phyloP scores from a whole-genome alignment of 2,797 vertebrate genomes.

The Cossypha dichroa region DNA sequence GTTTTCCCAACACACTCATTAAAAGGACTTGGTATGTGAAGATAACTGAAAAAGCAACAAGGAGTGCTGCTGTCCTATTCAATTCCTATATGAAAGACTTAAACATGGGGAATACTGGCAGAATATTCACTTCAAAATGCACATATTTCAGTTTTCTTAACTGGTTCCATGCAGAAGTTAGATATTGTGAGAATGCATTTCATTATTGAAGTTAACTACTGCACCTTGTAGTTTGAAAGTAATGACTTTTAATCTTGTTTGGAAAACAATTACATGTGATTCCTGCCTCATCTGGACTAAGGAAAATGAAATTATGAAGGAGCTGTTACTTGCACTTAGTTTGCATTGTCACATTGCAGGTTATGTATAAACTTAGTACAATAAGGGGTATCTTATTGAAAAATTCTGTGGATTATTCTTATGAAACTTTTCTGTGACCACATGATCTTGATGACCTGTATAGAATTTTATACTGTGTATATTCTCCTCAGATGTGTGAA shows the following conservation, averaged over 20 bases:
- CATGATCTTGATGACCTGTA: background rate
- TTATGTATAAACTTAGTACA: background rate
- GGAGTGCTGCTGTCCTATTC: background rate
- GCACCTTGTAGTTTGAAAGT: background rate
- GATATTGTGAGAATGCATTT: background rate
- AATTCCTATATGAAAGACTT: background rate
- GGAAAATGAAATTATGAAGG: background rate
- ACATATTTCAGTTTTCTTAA: background rate
- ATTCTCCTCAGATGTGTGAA: background rate
- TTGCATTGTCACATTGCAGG: background rate
- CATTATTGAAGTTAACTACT: background rate
- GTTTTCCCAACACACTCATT: background rate
- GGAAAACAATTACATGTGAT: background rate
- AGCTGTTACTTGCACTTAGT: background rate
- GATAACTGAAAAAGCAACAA: background rate
- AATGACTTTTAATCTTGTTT: background rate
- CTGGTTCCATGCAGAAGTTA: background rate
- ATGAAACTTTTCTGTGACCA: background rate
- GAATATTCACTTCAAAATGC: background rate
- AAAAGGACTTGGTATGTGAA: background rate
- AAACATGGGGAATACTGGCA: background rate
- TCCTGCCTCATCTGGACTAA: background rate
- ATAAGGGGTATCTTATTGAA: background rate
- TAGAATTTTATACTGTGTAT: background rate
- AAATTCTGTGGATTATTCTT: background rate